phyloP scores from a whole-genome alignment of 2,888 invertebrate species.

The Eledone cirrhosa region DNA sequence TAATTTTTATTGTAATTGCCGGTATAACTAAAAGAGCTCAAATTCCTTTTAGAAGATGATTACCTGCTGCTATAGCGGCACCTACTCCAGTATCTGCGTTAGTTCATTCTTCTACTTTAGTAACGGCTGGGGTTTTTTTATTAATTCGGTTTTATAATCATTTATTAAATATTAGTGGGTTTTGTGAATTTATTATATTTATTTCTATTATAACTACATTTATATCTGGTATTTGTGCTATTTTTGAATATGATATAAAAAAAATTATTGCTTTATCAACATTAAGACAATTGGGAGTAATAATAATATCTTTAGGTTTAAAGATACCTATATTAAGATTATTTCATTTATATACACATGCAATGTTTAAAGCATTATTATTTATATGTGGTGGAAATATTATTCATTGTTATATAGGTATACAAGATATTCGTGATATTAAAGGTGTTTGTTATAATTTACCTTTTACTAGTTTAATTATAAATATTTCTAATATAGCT shows the following conservation, averaged over 20 bases:
- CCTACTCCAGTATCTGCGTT: no score
- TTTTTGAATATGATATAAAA: slow-evolving; percentile 73
- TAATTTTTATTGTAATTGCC: slow-evolving; percentile 68
- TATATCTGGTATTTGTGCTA: slow-evolving; percentile 63
- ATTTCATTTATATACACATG: slow-evolving; percentile 80
- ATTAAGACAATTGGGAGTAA: slow-evolving; percentile 79
- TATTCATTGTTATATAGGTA: slow-evolving; percentile 75
- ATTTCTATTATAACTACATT: slow-evolving; percentile 64
- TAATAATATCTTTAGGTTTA: slow-evolving; percentile 75
- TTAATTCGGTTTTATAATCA: slow-evolving; percentile 76
- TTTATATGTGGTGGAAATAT: slow-evolving; percentile 78
- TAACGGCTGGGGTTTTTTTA: slow-evolving; percentile 80
- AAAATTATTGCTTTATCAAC: slow-evolving; percentile 83
- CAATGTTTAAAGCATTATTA: slow-evolving; percentile 79
- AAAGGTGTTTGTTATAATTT: slow-evolving; percentile 40
- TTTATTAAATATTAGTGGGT: slow-evolving; percentile 65
- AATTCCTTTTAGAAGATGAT: slow-evolving; percentile 81
- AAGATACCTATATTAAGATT: slow-evolving; percentile 72
- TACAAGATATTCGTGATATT: slow-evolving; percentile 75
- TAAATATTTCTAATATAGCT: slow-evolving; percentile 43
- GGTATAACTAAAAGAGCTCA: slow-evolving; percentile 82
- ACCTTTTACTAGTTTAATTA: slow-evolving; percentile 46
- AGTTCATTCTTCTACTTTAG: slow-evolving; percentile 82
- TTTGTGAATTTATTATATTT: slow-evolving; percentile 69
- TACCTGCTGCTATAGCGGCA: slow-evolving; percentile 80